Conservation (phyloP, 2,113 vertebrate species). For the Pedionomus torquatus region DNA sequence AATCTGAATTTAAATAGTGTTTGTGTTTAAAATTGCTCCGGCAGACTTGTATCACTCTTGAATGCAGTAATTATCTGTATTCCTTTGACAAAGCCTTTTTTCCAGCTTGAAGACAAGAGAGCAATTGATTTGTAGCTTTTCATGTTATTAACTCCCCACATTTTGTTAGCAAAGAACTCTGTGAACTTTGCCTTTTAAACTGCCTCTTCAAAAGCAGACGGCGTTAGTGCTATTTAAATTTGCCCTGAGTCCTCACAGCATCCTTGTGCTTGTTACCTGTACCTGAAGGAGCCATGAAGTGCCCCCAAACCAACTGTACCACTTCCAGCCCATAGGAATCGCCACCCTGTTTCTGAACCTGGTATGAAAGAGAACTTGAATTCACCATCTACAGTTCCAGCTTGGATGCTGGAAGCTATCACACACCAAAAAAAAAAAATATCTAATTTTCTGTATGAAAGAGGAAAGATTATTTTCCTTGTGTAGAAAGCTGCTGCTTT, state of each 20-base stretch:
- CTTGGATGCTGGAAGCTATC: background rate
- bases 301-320: background rate
- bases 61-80: background rate
- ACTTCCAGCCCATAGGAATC: background rate
- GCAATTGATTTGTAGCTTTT: background rate
- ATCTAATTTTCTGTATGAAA: background rate
- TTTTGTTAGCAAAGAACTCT: background rate
- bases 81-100: background rate
- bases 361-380: background rate
- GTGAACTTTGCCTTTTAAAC: background rate
- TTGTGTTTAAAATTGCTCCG: slow-evolving; percentile 4
- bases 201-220: background rate
- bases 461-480: background rate
- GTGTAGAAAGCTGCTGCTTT: background rate
- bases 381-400: background rate
- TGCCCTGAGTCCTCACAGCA: background rate
- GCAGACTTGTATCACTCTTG: background rate
- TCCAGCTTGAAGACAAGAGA: background rate
- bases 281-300: background rate
- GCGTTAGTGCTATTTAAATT: background rate
- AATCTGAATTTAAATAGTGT: background rate
- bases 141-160: background rate
- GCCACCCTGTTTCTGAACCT: background rate
- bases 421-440: background rate
- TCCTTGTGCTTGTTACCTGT: background rate